Conservation (phyloP, 2,797 vertebrate species). For the Mus spretus region DNA sequence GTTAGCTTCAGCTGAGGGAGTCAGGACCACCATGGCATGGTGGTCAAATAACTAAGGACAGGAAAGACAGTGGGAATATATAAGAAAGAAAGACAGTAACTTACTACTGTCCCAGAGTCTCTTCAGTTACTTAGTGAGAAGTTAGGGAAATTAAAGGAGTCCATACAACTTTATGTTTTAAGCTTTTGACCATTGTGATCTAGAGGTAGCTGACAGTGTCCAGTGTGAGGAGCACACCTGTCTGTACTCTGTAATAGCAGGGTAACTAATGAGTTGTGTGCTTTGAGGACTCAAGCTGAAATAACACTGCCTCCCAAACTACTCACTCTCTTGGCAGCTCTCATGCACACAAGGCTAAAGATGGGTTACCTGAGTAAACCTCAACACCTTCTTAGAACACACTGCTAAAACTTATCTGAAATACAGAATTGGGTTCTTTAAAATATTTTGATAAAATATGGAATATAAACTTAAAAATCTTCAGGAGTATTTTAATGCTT, state of each 20-base stretch:
- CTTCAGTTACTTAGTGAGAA: conserved; percentile 50
- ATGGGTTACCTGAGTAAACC: not conserved
- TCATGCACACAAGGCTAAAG: not conserved
- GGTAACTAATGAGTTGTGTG: not conserved
- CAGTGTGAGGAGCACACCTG: conserved; percentile 2
- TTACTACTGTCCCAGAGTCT: conserved; percentile 16
- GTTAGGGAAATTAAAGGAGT: conserved; percentile 36
- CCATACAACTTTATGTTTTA: conserved; percentile 44
- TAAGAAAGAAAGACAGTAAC: not conserved
- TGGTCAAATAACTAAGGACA: conserved; percentile 43
- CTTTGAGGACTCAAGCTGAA: conserved; percentile 10
- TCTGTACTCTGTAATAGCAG: not conserved
- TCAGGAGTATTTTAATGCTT: conserved; percentile 60
- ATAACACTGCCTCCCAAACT: conserved; percentile 24
- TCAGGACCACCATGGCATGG: not conserved
- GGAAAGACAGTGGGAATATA: not conserved
- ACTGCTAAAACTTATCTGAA: conserved; percentile 24
- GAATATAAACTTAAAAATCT: conserved; percentile 67
- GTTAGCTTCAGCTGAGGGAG: conserved; percentile 19
- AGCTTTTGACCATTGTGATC: not conserved
- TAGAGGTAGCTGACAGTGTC: conserved; percentile 32
- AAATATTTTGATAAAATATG: conserved; percentile 62
- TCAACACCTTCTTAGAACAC: conserved; percentile 16
- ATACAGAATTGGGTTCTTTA: conserved; percentile 46
- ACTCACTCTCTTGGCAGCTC: not conserved